Percentiles rank a stretch among this genome's conserved stretches.
Conservation (phyloP, 2,113 vertebrate species). For the Pycnonotus jocosus region DNA sequence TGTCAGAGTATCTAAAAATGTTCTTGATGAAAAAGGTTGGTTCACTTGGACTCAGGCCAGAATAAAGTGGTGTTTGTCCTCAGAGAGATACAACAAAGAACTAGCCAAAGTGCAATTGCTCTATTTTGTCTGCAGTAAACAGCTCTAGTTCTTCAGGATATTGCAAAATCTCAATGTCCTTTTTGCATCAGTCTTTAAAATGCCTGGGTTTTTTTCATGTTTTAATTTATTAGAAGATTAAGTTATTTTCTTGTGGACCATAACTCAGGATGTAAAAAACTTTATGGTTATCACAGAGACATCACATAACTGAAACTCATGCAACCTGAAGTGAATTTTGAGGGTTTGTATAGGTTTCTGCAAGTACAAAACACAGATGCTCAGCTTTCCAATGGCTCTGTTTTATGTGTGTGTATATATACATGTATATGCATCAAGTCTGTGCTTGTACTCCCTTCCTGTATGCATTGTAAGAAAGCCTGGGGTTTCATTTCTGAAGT, state of each 20-base stretch:
- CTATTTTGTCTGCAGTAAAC: neutral
- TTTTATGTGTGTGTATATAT: neutral
- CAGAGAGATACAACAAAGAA: neutral
- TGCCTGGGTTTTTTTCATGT: neutral
- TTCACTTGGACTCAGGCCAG: neutral
- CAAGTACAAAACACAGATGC: neutral
- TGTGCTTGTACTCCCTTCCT: neutral
- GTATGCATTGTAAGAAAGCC: neutral
- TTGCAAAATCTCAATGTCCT: neutral
- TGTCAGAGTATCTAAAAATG: neutral
- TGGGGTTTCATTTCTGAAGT: neutral
- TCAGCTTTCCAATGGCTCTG: neutral
- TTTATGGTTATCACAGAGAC: neutral
- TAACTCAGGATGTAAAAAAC: neutral
- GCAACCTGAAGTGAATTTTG: neutral
- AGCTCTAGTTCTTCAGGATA: neutral
- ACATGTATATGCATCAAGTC: neutral
- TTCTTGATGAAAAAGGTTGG: neutral
- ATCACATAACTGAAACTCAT: neutral
- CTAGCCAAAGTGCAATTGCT: neutral
- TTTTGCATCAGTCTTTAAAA: neutral
- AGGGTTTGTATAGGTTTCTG: neutral
- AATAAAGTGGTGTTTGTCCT: neutral
- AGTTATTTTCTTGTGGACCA: neutral
- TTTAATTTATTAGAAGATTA: slow-evolving; percentile 4